A percentile compares a stretch with the other conserved stretches of the same genome.
Evolutionary conservation across 1,140 invertebrate species (phyloP).

Genomic region (Medauroidea extradentata): DNA sequence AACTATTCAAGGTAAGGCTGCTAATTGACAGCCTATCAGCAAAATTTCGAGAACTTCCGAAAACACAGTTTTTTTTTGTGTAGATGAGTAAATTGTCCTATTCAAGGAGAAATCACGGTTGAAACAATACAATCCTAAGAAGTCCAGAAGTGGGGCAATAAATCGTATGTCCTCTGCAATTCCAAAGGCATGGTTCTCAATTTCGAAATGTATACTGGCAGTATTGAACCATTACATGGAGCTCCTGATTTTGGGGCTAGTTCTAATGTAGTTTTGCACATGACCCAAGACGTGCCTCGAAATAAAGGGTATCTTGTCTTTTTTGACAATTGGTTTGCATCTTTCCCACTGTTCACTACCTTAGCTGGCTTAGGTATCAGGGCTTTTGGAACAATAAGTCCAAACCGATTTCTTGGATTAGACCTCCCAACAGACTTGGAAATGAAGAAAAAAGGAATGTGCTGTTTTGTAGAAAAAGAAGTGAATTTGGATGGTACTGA

Average conservation of each 20-base stretch:
- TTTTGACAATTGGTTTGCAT: slow-evolving; percentile 30
- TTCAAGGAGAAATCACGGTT: too few relatives aligned
- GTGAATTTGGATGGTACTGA: neutral
- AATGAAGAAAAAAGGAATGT: neutral
- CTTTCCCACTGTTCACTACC: slow-evolving; percentile 14
- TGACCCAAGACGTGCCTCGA: neutral
- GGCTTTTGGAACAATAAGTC: slow-evolving; percentile 40
- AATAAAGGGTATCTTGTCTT: neutral
- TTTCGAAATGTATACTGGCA: too few relatives aligned
- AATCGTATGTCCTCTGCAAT: too few relatives aligned
- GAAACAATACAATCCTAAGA: too few relatives aligned
- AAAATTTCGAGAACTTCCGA: too few relatives aligned
- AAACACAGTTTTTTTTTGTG: too few relatives aligned
- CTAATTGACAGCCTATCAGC: too few relatives aligned
- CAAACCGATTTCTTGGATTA: slow-evolving; percentile 34
- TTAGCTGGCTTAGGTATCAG: slow-evolving; percentile 18
- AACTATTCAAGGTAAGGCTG: too few relatives aligned
- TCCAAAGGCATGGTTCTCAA: too few relatives aligned
- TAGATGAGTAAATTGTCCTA: too few relatives aligned
- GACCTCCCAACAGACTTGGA: slow-evolving; percentile 21
- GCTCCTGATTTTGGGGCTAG: slow-evolving; percentile 24
- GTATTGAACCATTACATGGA: slow-evolving; percentile 5
- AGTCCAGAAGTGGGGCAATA: too few relatives aligned
- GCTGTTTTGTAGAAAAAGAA: neutral
- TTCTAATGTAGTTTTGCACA: slow-evolving; percentile 24